Conservation (phyloP, 2,113 vertebrate genomes). For the Oostethus manadensis region DNA sequence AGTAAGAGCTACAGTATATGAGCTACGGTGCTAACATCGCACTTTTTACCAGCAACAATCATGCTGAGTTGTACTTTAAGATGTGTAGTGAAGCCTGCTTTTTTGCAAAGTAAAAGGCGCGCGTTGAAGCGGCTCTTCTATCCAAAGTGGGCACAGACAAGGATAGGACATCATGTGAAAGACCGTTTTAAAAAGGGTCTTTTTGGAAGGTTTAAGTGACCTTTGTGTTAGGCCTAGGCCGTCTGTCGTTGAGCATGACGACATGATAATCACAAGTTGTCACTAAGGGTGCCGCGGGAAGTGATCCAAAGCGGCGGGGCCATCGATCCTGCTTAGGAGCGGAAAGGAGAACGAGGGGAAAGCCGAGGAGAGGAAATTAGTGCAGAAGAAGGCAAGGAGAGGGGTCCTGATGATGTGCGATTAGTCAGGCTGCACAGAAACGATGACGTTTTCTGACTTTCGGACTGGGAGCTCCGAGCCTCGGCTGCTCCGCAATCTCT, state of each 20-base stretch:
- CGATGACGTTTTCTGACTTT: slow-evolving; percentile 50
- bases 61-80: too few species aligned
- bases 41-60: too few species aligned
- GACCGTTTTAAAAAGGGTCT: too few species aligned
- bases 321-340: slow-evolving; percentile 39
- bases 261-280: slow-evolving; percentile 64
- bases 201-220: too few species aligned
- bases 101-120: too few species aligned
- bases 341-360: not conserved
- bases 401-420: slow-evolving; percentile 4
- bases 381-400: slow-evolving; percentile 10
- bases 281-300: slow-evolving; percentile 9
- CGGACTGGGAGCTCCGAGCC: slow-evolving; percentile 43
- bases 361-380: slow-evolving; percentile 12
- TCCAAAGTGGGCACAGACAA: too few species aligned
- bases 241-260: not conserved
- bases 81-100: too few species aligned
- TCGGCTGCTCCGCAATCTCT: slow-evolving; percentile 46
- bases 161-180: too few species aligned
- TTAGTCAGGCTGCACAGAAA: slow-evolving; percentile 49
- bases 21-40: too few species aligned
- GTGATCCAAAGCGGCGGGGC: slow-evolving; percentile 19
- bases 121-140: too few species aligned
- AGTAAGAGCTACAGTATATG: too few species aligned
- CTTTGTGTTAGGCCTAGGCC: too few species aligned